These are phyloP conservation scores for Apis florea DNA, from an alignment of 1,140 invertebrate genomes.

Conservation along the genomic window DNA sequence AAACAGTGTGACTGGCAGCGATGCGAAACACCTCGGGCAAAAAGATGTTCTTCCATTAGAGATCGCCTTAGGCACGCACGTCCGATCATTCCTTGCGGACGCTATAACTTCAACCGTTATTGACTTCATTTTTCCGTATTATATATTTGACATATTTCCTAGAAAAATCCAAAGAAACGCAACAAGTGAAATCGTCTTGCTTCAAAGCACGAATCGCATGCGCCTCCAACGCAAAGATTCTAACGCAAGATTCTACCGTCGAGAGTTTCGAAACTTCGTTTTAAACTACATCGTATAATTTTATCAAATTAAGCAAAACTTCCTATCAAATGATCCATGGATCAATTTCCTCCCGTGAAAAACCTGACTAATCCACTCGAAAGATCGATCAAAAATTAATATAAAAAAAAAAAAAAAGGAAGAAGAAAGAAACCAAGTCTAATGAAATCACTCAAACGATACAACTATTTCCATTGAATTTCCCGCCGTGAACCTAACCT, in stretches of 20 bases:
- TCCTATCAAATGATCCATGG: constrained; percentile 6
- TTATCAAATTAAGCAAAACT: constrained; percentile 34
- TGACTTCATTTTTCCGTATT: neutral
- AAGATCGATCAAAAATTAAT: neutral
- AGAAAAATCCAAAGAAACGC: too few species aligned
- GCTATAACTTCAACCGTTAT: neutral
- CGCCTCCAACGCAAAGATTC: neutral
- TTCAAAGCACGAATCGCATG: neutral
- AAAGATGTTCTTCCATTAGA: constrained; percentile 53
- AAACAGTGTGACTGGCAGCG: constrained; percentile 39
- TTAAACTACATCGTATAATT: neutral
- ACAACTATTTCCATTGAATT: too few species aligned
- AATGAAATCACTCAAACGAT: too few species aligned
- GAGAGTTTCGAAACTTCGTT: neutral
- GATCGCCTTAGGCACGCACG: constrained; percentile 62
- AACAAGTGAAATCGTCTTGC: too few species aligned
- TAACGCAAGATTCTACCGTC: neutral
- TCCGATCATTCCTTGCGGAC: constrained; percentile 49
- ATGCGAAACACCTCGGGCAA: constrained; percentile 45
- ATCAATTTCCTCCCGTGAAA: neutral
- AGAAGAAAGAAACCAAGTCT: too few species aligned
- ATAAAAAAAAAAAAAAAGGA: too few species aligned
- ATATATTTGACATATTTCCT: too few species aligned
- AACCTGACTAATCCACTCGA: neutral
- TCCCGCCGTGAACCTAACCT: too few species aligned